Evolutionary conservation across 2,113 vertebrate species (phyloP).

Genomic region (Prolemur simus): DNA sequence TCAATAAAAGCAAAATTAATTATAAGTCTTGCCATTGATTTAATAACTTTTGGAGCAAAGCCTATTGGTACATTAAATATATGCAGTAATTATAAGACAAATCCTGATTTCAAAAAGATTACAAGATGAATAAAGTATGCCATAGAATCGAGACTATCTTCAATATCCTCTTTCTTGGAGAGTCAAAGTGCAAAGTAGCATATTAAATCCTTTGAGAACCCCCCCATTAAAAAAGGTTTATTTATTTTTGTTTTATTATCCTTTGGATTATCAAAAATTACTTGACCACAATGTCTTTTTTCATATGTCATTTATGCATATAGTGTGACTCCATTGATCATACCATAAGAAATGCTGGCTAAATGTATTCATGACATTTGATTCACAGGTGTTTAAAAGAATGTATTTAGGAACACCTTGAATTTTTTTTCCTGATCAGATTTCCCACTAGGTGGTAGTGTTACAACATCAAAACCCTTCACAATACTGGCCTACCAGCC

Average conservation of each 20-base stretch:
- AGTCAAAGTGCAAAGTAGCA: not conserved
- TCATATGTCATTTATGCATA: not conserved
- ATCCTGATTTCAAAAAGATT: not conserved
- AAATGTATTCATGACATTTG: not conserved
- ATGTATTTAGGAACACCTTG: not conserved
- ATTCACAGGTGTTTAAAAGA: not conserved
- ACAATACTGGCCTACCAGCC: not conserved
- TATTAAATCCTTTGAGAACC: slow-evolving; percentile 1
- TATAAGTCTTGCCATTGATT: not conserved
- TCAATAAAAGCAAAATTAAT: not conserved
- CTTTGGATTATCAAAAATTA: not conserved
- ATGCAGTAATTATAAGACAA: not conserved
- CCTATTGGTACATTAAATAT: not conserved
- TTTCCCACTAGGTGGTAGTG: slow-evolving; percentile 72
- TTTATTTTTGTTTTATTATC: not conserved
- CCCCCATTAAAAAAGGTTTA: not conserved
- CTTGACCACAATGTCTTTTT: not conserved
- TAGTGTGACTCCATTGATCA: not conserved
- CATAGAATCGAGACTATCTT: not conserved
- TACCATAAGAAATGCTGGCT: not conserved
- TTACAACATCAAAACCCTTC: slow-evolving; percentile 54
- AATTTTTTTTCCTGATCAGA: not conserved
- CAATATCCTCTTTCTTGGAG: not conserved
- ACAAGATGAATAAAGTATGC: not conserved
- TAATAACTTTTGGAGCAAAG: slow-evolving; percentile 1